These are phyloP conservation scores for Aproaerema taeniolella DNA, from an alignment of 2,888 invertebrate genomes.

Conservation along the genomic window DNA sequence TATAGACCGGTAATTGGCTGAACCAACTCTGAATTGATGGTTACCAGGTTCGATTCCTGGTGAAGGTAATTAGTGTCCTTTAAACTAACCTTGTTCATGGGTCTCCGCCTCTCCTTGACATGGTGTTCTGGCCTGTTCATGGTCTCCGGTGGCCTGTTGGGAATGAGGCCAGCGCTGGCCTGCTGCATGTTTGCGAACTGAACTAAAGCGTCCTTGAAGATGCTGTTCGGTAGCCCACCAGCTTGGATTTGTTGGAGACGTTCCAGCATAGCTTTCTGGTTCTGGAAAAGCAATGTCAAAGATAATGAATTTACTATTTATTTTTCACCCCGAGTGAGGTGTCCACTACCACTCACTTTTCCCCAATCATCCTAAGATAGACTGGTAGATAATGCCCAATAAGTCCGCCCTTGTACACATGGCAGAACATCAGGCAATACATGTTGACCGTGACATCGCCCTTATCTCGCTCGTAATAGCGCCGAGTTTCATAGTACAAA, in stretches of 20 bases:
- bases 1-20: too few species aligned
- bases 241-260: constrained; percentile 69
- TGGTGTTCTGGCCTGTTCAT: constrained; percentile 51
- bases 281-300: constrained; percentile 37
- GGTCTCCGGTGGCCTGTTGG: constrained; percentile 47
- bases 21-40: too few species aligned
- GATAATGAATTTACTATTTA: background rate
- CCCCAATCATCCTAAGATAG: background rate
- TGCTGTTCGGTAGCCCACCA: constrained; percentile 58
- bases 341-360: background rate
- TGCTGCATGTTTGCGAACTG: constrained; percentile 83
- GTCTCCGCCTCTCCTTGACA: constrained; percentile 27
- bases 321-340: background rate
- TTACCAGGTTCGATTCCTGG: too few species aligned
- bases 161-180: constrained; percentile 45
- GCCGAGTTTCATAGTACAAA: too few species aligned
- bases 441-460: too few species aligned
- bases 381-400: too few species aligned
- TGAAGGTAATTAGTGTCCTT: too few species aligned
- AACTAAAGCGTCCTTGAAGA: constrained; percentile 85
- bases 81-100: too few species aligned
- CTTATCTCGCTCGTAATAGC: too few species aligned
- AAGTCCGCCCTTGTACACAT: too few species aligned
- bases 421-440: too few species aligned
- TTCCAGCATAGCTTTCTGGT: constrained; percentile 67